These are phyloP conservation scores for Cyanocitta stelleri DNA, from an alignment of 2,113 vertebrate genomes.

Conservation along the genomic window DNA sequence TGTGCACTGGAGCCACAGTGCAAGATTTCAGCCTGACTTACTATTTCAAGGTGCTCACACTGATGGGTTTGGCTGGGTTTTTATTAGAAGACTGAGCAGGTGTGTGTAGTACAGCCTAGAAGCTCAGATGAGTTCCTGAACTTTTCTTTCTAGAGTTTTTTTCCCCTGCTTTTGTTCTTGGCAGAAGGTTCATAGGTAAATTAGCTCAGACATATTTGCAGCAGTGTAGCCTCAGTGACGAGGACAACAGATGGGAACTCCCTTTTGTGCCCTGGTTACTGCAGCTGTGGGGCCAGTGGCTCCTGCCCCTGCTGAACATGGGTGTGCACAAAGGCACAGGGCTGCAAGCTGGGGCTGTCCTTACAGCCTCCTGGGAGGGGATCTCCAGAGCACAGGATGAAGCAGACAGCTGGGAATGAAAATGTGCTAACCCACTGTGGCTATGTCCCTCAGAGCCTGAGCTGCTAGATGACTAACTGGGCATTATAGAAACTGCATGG, in stretches of 20 bases:
- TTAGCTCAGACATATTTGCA: not conserved
- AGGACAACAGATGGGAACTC: not conserved
- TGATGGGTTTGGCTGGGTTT: not conserved
- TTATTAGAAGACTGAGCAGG: not conserved
- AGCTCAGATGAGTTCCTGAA: not conserved
- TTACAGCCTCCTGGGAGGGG: not conserved
- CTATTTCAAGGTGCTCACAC: not conserved
- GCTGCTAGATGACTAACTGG: not conserved
- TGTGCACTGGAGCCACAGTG: not conserved
- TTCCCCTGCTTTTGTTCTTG: not conserved
- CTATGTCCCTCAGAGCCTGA: not conserved
- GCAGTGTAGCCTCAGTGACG: not conserved
- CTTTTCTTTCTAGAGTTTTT: not conserved
- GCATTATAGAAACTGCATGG: not conserved
- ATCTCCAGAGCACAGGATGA: not conserved
- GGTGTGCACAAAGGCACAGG: not conserved
- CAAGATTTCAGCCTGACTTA: not conserved
- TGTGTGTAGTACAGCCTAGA: not conserved
- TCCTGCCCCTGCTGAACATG: not conserved
- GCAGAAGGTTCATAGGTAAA: not conserved
- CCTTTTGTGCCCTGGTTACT: not conserved
- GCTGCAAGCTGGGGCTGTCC: not conserved
- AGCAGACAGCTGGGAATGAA: not conserved
- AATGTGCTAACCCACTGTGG: not conserved
- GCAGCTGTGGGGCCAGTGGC: not conserved